A percentile compares a stretch with the other conserved stretches of the same genome.
Evolutionary conservation across 2,113 vertebrate species (phyloP).

Genomic region (Chrysemys picta): DNA sequence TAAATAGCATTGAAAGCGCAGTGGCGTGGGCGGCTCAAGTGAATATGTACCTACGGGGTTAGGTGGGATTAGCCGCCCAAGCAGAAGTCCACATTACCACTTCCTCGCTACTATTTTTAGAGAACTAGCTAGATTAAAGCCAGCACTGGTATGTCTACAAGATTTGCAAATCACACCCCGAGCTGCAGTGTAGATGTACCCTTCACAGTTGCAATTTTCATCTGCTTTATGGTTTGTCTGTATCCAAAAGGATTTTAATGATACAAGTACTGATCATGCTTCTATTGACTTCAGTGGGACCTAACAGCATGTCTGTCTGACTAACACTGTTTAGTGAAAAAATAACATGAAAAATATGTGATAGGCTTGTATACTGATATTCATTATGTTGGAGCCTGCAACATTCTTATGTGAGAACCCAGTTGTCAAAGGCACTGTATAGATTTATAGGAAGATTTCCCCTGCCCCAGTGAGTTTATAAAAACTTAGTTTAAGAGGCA

Average conservation of each 20-base stretch:
- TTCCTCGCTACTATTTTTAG: background rate
- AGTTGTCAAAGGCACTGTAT: background rate
- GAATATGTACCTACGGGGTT: background rate
- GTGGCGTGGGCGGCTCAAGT: background rate
- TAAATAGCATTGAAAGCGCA: background rate
- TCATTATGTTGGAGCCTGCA: background rate
- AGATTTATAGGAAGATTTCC: background rate
- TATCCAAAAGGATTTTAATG: no score
- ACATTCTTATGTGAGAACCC: background rate
- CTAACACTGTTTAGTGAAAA: no score
- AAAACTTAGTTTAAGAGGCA: background rate
- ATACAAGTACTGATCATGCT: no score
- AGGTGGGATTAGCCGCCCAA: background rate
- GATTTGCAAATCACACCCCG: no score
- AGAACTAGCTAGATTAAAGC: no score
- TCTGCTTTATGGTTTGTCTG: no score
- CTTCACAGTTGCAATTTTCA: no score
- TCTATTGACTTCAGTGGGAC: no score
- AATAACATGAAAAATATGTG: background rate
- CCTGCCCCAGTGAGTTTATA: background rate
- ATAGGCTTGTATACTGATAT: background rate
- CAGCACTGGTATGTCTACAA: no score
- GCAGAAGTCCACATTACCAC: background rate
- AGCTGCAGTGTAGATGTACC: no score
- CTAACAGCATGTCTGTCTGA: no score